phyloP scores from a whole-genome alignment of 2,888 invertebrate genomes.

The Crossocerus cetratus region DNA sequence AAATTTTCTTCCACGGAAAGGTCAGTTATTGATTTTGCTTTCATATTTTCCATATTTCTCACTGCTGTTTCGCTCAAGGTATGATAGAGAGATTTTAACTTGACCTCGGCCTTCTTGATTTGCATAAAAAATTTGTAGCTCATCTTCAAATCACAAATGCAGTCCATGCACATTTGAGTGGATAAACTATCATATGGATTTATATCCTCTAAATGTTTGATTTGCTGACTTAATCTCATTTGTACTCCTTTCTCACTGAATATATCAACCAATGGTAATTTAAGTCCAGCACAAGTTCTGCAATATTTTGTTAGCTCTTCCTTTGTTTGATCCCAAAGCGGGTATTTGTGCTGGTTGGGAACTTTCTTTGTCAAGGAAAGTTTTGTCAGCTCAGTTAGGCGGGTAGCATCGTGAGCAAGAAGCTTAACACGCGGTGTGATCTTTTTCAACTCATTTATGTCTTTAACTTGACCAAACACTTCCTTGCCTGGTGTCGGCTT shows the following conservation, averaged over 20 bases:
- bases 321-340: slow-evolving; percentile 48
- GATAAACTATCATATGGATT: slow-evolving; percentile 67
- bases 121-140: slow-evolving; percentile 76
- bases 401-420: slow-evolving; percentile 61
- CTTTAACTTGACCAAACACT: slow-evolving; percentile 64
- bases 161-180: slow-evolving; percentile 75
- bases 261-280: slow-evolving; percentile 73
- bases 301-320: slow-evolving; percentile 71
- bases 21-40: slow-evolving; percentile 14
- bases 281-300: slow-evolving; percentile 73
- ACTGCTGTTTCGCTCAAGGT: slow-evolving; percentile 46
- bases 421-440: slow-evolving; percentile 71
- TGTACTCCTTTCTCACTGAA: slow-evolving; percentile 73
- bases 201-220: slow-evolving; percentile 72
- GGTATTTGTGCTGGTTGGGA: slow-evolving; percentile 28
- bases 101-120: slow-evolving; percentile 74
- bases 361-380: slow-evolving; percentile 47
- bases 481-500: slow-evolving; percentile 36
- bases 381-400: slow-evolving; percentile 60
- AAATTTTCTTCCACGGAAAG: slow-evolving; percentile 4
- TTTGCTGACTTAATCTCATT: slow-evolving; percentile 73
- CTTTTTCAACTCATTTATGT: slow-evolving; percentile 72
- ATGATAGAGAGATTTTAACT: slow-evolving; percentile 67
- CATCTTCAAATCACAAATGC: slow-evolving; percentile 74
- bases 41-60: slow-evolving; percentile 23